phyloP scores from a whole-genome alignment of 2,888 invertebrate species.

The Lagria hirta region DNA sequence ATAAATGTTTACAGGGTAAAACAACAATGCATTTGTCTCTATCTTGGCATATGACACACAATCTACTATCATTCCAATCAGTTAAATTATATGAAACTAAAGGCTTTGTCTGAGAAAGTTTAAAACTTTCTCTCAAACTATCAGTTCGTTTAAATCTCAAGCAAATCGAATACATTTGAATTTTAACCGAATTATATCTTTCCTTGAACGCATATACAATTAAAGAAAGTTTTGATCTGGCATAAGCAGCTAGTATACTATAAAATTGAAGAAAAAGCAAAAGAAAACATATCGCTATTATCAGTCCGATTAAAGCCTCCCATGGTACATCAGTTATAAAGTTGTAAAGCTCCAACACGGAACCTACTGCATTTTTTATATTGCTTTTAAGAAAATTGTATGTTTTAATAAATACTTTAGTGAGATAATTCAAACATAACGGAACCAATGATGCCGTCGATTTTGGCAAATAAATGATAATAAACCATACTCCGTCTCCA shows the following conservation, averaged over 20 bases:
- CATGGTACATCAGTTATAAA: conserved; percentile 46
- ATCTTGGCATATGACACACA: conserved; percentile 62
- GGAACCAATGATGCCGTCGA: conserved; percentile 30
- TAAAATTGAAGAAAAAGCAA: conserved; percentile 43
- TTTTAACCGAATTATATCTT: too few relatives aligned
- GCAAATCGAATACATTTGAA: too few relatives aligned
- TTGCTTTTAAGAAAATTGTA: background rate
- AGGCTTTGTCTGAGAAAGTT: too few relatives aligned
- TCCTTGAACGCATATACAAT: too few relatives aligned
- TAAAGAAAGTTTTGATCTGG: too few relatives aligned
- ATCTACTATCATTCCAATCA: conserved; percentile 48
- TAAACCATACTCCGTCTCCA: conserved; percentile 46
- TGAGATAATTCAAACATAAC: conserved; percentile 20
- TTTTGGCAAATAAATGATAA: conserved; percentile 40
- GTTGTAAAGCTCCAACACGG: conserved; percentile 11
- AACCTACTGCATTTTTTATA: too few relatives aligned
- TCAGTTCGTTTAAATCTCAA: too few relatives aligned
- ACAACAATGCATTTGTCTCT: conserved; percentile 59
- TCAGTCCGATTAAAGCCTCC: conserved; percentile 42
- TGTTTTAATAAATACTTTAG: conserved; percentile 4
- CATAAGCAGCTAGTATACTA: too few relatives aligned
- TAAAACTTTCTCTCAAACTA: too few relatives aligned
- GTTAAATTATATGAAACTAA: too few relatives aligned
- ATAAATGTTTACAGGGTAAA: conserved; percentile 60
- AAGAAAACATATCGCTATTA: conserved; percentile 37